Base-by-base conservation (phyloP, 1,140 invertebrate genomes). In the Gonatopus flavifemur region DNA sequence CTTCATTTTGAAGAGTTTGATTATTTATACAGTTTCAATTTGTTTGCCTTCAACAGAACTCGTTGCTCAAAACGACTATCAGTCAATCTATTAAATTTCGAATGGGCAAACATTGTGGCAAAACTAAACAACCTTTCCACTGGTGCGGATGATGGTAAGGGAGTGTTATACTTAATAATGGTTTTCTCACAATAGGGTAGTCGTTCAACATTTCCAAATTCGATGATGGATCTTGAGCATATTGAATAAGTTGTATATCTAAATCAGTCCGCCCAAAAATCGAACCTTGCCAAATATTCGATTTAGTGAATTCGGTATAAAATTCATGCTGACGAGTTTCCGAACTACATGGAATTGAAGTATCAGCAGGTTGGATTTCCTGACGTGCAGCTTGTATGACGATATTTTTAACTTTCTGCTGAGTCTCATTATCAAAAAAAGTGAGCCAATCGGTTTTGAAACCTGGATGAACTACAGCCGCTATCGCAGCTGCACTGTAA, bases 101-200 rank as follows among this genome's bases (percentile, higher is more conserved):
- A 55, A 22, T 48, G 37, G 32, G 64, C 58, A 9, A 39, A 51
- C 53, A 69, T 64, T 0, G 59, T 62, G 30, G 54, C 62, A 35
- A 57, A 66, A 37, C 55, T 63, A 38, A 67, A 69, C 10, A 69
- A 25, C 32, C 62, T 38, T 54, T 62, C 63, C 10, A 67, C 60
- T 20, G 67, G 43, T 15, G 42, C 67, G 9, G 64, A 69, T 5
- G 62, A 66, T 3, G 64, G 59, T 30, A 65, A 45, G 9, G 49
- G 49, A 19, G 64, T 65, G 51, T 65, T 69, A 45, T 43, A 60
- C 56, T 55, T 49, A 32, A 56, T 43, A 16, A 50, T 28, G 25
- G 6, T 28, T 6, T 12, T 28, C 12, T 28, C 6, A 28, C 25
- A 7, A 28, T 28, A 6, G 25, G 25, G 12, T 28, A 28, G 12